Evolutionary conservation across 2,113 vertebrate genomes (phyloP).

Genomic region (Propithecus coquereli): DNA sequence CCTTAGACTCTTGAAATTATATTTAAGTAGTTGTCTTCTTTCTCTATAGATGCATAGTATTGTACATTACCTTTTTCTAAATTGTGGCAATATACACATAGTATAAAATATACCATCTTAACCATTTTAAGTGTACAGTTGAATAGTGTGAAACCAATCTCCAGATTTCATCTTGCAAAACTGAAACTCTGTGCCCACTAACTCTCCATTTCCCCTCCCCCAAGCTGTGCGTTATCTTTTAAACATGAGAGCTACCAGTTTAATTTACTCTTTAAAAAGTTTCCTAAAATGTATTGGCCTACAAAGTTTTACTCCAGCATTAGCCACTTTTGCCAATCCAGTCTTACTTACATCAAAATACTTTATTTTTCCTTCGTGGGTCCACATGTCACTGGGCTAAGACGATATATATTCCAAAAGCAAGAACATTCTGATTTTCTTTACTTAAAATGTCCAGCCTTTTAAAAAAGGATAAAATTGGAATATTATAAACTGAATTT

Average conservation of each 20-base stretch:
- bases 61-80: not conserved
- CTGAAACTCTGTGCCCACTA: not conserved
- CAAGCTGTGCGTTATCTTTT: not conserved
- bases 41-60: not conserved
- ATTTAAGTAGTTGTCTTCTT: not conserved
- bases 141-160: not conserved
- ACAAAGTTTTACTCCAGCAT: not conserved
- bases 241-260: not conserved
- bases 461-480: not conserved
- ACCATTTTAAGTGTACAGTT: not conserved
- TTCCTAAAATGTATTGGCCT: not conserved
- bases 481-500: not conserved
- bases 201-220: not conserved
- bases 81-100: not conserved
- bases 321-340: not conserved
- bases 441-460: not conserved
- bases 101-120: not conserved
- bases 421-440: not conserved
- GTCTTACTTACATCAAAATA: not conserved
- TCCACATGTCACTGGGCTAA: not conserved
- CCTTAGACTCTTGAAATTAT: not conserved
- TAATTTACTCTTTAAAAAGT: not conserved
- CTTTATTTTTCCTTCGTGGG: not conserved
- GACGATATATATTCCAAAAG: not conserved
- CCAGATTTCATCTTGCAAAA: not conserved